Conservation (phyloP, 2,888 invertebrate genomes). For the Brenthis hecate region DNA sequence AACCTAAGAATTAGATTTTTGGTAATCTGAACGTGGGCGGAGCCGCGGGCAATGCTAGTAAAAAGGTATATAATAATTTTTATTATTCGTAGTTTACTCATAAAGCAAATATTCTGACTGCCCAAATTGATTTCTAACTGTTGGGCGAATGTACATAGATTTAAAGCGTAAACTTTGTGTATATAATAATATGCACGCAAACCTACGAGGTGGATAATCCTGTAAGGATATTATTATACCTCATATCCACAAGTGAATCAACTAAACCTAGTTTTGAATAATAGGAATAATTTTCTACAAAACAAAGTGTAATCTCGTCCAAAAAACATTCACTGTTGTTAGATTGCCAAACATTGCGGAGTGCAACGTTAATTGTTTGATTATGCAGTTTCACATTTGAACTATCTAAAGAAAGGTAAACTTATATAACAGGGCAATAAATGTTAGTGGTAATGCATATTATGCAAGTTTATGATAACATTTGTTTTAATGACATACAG, state of each 20-base stretch:
- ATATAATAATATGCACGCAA: too few species aligned
- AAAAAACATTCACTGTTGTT: constrained; percentile 13
- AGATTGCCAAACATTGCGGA: constrained; percentile 8
- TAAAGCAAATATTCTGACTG: too few species aligned
- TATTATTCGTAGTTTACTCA: too few species aligned
- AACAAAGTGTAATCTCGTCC: constrained; percentile 1
- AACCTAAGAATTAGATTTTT: too few species aligned
- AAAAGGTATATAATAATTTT: too few species aligned
- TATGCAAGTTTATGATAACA: constrained; percentile 8
- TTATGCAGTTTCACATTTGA: constrained; percentile 25
- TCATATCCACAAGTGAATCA: neutral
- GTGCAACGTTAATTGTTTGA: constrained; percentile 7
- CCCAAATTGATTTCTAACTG: too few species aligned
- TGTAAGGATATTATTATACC: too few species aligned
- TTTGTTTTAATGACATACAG: constrained; percentile 10
- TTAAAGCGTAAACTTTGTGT: too few species aligned
- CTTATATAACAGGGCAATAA: constrained; percentile 24
- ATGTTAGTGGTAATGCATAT: constrained; percentile 9
- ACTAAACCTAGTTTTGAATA: neutral
- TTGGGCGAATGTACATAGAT: too few species aligned
- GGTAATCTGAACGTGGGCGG: too few species aligned
- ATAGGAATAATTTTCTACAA: neutral
- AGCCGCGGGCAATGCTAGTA: too few species aligned
- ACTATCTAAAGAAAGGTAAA: constrained; percentile 29
- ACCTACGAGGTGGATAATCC: too few species aligned